Evolutionary conservation across 1,140 invertebrate genomes (phyloP).

Genomic region (Drosophila punjabiensis): DNA sequence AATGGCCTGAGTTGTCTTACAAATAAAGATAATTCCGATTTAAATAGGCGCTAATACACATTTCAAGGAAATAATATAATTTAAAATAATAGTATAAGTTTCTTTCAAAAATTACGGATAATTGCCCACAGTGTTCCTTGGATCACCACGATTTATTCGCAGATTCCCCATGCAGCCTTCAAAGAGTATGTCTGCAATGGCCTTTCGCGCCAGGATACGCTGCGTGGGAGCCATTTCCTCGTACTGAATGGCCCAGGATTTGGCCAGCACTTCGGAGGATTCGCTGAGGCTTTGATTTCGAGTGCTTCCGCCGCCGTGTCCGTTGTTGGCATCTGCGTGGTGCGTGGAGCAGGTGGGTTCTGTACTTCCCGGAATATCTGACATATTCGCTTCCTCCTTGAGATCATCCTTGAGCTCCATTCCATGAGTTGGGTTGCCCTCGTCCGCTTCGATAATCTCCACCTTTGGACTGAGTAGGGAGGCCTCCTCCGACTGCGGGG

Average conservation of each 20-base stretch:
- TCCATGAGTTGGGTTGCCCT: slow-evolving; percentile 16
- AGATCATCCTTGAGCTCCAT: slow-evolving; percentile 4
- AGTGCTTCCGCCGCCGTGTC: slow-evolving; percentile 3
- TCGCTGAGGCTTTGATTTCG: slow-evolving; percentile 50
- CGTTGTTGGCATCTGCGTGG: background rate
- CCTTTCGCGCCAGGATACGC: slow-evolving; percentile 75
- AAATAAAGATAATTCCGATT: background rate
- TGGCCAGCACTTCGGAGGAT: slow-evolving; percentile 67
- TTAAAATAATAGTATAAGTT: background rate
- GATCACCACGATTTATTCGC: slow-evolving; percentile 64
- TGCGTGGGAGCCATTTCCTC: slow-evolving; percentile 74
- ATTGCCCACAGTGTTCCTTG: slow-evolving; percentile 46
- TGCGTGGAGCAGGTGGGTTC: slow-evolving; percentile 22
- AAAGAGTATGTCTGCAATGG: slow-evolving; percentile 78
- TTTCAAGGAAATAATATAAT: background rate
- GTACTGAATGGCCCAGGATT: slow-evolving; percentile 80
- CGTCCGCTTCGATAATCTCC: slow-evolving; percentile 63
- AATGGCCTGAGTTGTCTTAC: background rate
- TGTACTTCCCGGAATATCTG: background rate
- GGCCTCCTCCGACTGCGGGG: slow-evolving; percentile 28
- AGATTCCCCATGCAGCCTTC: slow-evolving; percentile 82
- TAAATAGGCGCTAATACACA: background rate
- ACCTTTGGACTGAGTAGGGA: slow-evolving; percentile 66
- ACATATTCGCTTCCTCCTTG: slow-evolving; percentile 23
- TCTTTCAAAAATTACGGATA: slow-evolving; percentile 2